Evolutionary conservation across 1,140 invertebrate species (phyloP).

Genomic region (Nymphalis io): DNA sequence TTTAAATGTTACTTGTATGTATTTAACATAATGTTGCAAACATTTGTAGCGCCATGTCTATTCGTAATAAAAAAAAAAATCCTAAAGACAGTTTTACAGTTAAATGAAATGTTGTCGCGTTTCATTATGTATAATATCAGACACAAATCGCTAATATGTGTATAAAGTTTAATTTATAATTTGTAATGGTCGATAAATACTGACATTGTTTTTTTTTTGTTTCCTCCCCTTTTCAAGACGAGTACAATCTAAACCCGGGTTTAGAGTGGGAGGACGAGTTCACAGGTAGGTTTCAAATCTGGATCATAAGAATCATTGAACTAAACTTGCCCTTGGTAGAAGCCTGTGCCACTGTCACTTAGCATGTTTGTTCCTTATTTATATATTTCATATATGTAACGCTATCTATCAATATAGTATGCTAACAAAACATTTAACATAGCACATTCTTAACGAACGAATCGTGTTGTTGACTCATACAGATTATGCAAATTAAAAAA

Average conservation of each 20-base stretch:
- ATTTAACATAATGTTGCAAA: background rate
- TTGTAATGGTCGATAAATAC: conserved; percentile 79
- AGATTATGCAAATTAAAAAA: background rate
- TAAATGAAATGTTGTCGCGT: conserved; percentile 50
- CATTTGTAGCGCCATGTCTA: conserved; percentile 10
- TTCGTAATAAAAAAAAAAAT: background rate
- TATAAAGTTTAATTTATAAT: conserved; percentile 66
- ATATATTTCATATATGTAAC: conserved; percentile 69
- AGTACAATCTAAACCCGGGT: conserved; percentile 99
- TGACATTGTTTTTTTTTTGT: conserved; percentile 82
- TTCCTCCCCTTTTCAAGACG: conserved; percentile 95
- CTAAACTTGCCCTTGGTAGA: conserved; percentile 72
- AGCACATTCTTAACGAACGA: conserved; percentile 46
- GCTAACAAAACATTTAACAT: conserved; percentile 70
- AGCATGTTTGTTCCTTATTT: conserved; percentile 72
- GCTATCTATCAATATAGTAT: conserved; percentile 68
- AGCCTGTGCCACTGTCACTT: conserved; percentile 75
- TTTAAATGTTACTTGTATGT: background rate
- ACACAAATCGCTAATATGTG: conserved; percentile 72
- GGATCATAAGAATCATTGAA: conserved; percentile 71
- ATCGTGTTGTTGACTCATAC: conserved; percentile 9
- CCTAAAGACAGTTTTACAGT: conserved; percentile 47
- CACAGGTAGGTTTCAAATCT: conserved; percentile 94
- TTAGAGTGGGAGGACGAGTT: conserved; percentile 99
- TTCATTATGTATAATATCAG: conserved; percentile 73